phyloP scores from a whole-genome alignment of 2,888 invertebrate species.

The Belgica antarctica region DNA sequence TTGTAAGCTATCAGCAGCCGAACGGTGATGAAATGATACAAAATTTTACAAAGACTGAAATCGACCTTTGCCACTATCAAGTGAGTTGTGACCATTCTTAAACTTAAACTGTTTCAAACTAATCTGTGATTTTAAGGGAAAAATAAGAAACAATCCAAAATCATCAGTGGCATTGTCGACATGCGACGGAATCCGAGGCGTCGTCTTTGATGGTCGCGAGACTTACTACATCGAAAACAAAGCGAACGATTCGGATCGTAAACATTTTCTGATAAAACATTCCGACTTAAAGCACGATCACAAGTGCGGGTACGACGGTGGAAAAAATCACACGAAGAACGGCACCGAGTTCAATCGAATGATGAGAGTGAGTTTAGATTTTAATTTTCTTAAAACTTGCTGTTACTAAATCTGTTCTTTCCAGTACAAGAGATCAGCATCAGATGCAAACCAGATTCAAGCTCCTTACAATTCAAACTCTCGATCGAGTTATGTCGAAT shows the following conservation, averaged over 20 bases:
- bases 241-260: constrained; percentile 51
- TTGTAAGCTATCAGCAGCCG: constrained; percentile 53
- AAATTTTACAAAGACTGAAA: constrained; percentile 55
- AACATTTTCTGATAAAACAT: constrained; percentile 48
- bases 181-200: constrained; percentile 72
- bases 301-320: constrained; percentile 59
- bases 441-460: constrained; percentile 61
- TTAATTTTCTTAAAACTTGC: constrained; percentile 12
- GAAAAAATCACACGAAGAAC: constrained; percentile 50
- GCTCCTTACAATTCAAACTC: constrained; percentile 86
- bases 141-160: constrained; percentile 63
- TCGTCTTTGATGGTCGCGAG: constrained; percentile 73
- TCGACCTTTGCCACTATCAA: constrained; percentile 55
- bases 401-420: constrained; percentile 35
- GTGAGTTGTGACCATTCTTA: constrained; percentile 49
- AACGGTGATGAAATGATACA: constrained; percentile 49
- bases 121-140: constrained; percentile 58
- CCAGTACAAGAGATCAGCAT: constrained; percentile 68
- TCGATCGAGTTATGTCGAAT: constrained; percentile 81
- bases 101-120: too few species aligned
- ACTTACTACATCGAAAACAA: constrained; percentile 69
- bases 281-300: constrained; percentile 58
- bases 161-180: constrained; percentile 86
- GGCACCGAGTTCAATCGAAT: constrained; percentile 60
- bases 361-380: constrained; percentile 61